Evolutionary conservation across 2,888 invertebrate genomes (phyloP).

Genomic region (Vanessa cardui): DNA sequence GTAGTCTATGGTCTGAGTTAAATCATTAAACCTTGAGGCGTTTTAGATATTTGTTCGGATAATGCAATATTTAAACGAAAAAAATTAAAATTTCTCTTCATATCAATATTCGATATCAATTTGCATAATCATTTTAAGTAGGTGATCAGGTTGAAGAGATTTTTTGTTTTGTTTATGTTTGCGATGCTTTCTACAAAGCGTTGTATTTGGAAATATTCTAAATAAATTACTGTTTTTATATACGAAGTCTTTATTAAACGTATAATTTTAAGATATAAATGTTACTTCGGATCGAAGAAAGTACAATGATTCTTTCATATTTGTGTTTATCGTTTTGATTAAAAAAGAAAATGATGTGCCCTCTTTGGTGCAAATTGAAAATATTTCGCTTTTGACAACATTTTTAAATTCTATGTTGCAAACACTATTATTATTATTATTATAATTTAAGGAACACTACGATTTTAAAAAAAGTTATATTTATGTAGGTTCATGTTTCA

Average conservation of each 20-base stretch:
- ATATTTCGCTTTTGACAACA: no score
- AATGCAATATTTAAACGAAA: constrained; percentile 51
- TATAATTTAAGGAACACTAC: no score
- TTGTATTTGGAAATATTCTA: background rate
- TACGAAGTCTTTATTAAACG: background rate
- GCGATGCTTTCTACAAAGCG: constrained; percentile 4
- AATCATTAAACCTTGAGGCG: constrained; percentile 42
- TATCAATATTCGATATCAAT: constrained; percentile 35
- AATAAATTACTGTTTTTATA: background rate
- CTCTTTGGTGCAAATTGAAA: no score
- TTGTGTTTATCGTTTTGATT: no score
- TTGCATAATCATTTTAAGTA: constrained; percentile 38
- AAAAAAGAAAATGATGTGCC: no score
- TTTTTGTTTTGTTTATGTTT: constrained; percentile 18
- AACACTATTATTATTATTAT: no score
- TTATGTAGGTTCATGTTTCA: no score
- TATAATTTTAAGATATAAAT: no score
- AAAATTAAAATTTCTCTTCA: constrained; percentile 52
- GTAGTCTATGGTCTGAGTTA: constrained; percentile 19
- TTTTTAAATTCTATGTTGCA: no score
- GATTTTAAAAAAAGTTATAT: no score
- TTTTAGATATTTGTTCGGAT: constrained; percentile 57
- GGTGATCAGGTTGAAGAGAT: constrained; percentile 28
- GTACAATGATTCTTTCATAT: no score
- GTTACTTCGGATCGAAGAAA: background rate